Evolutionary conservation across 2,797 vertebrate species (phyloP).

Genomic region (Coccyzus lansbergi): DNA sequence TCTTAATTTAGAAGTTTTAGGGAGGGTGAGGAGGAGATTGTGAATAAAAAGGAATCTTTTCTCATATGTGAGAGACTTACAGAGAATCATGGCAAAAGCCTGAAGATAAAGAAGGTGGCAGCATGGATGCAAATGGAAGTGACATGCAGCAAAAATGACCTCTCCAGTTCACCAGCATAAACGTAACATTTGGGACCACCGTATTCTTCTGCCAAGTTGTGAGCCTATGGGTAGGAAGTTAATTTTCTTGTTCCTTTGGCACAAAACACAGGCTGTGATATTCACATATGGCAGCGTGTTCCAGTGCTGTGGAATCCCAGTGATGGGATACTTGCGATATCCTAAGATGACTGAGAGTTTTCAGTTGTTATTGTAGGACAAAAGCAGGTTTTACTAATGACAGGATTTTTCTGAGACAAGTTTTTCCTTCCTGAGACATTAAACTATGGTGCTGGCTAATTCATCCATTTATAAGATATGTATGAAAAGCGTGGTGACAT

Average conservation of each 20-base stretch:
- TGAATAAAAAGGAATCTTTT: background rate
- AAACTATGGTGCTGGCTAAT: background rate
- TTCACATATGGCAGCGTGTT: background rate
- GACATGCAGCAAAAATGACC: background rate
- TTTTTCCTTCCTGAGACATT: background rate
- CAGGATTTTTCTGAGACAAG: background rate
- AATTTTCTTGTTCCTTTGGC: background rate
- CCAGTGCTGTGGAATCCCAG: rapidly evolving
- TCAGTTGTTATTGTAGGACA: background rate
- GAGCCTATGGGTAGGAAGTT: background rate
- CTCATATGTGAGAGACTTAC: background rate
- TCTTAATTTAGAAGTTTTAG: background rate
- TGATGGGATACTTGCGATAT: background rate
- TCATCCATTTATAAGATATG: background rate
- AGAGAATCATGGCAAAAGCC: background rate
- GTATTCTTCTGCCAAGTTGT: background rate
- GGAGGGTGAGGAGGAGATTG: background rate
- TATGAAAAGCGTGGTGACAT: background rate
- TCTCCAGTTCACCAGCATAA: background rate
- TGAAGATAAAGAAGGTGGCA: background rate
- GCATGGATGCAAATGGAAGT: background rate
- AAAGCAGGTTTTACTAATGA: background rate
- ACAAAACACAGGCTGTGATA: background rate
- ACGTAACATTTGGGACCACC: background rate
- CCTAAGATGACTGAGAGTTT: background rate